Base-by-base conservation (phyloP, 2,113 vertebrate species). In the Hypomesus transpacificus region DNA sequence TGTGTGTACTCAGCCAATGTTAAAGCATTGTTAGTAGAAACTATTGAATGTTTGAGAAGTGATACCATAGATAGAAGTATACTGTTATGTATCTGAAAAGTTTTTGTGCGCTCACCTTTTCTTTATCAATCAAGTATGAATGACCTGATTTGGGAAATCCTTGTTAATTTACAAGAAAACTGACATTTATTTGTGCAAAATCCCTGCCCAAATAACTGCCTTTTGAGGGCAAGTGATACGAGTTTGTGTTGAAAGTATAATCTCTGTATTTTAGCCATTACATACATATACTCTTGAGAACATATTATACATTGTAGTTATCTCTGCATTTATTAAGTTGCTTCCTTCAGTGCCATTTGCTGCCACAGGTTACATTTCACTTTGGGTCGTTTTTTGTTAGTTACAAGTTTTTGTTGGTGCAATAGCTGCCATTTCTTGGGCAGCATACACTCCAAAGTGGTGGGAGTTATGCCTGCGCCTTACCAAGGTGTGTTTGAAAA, bases 31-130 rank as follows among this genome's bases (percentile, higher is more conserved):
- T 22, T 13, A 31, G 74, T 85, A 78, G 81, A 77, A 76, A 76
- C 70, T 54, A 78, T 26, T 85, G 88, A 88, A 88, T 88, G 87
- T 87, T 67, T 80, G 75, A 74, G 57, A 83, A 73, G 75, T 28
- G 60, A 73, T 59, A 66, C 31, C 26, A 58, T 59, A 51, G 63
- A 21, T 76, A 74, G 74, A 46, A 46, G 2, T 75, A 63, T 34
- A 70, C 28, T 22, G 70, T 75, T 73, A 2, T 70, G 70, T 81
- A 69, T 69, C 51, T 82, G 68, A 60, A 63, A 53, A 69, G 71
- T 75, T 77, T 85, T 22, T 58, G 34, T 28, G 67, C 50, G 24
- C 18, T 76, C 59, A 57, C 75, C 64, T 74, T 77, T 75, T 77
- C 63, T 52, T 24, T 34, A 63, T 72, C 71, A 85, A 71, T 79